Percentiles rank a stretch among this genome's conserved stretches.
Conservation (phyloP, 2,113 vertebrate genomes). For the Eulacestoma nigropectus region DNA sequence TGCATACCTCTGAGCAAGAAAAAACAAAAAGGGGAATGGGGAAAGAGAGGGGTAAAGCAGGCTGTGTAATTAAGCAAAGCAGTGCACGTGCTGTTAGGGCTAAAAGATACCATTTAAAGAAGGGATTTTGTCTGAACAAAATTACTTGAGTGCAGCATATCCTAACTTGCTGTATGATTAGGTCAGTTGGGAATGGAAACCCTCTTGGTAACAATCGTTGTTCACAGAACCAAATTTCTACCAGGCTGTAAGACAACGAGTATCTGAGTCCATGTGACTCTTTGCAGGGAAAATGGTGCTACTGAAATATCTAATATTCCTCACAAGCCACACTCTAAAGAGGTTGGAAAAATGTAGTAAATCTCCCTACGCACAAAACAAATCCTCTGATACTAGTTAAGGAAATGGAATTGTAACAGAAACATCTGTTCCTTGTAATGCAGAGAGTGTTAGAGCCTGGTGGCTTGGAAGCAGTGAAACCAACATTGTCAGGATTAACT, state of each 20-base stretch:
- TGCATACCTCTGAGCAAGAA: not conserved
- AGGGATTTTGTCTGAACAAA: not conserved
- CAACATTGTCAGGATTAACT: not conserved
- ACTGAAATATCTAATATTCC: not conserved
- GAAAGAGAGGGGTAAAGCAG: not conserved
- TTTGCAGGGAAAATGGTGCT: not conserved
- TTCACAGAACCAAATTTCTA: not conserved
- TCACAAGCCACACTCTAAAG: not conserved
- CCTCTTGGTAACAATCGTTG: not conserved
- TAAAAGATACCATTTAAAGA: not conserved
- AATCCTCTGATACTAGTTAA: not conserved
- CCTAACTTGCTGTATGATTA: not conserved
- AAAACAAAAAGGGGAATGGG: not conserved
- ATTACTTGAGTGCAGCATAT: not conserved
- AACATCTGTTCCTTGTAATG: not conserved
- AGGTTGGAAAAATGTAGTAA: not conserved
- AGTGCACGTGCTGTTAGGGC: not conserved
- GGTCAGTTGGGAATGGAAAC: not conserved
- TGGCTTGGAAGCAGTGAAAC: not conserved
- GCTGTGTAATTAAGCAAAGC: not conserved
- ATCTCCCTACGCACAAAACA: not conserved
- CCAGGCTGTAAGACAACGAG: not conserved
- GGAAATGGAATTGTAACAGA: not conserved
- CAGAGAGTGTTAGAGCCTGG: not conserved
- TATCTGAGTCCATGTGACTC: not conserved